Evolutionary conservation across 2,797 vertebrate species (phyloP), one percentile per base, ranked within the genome.

Genomic region (Sus cebifrons): DNA sequence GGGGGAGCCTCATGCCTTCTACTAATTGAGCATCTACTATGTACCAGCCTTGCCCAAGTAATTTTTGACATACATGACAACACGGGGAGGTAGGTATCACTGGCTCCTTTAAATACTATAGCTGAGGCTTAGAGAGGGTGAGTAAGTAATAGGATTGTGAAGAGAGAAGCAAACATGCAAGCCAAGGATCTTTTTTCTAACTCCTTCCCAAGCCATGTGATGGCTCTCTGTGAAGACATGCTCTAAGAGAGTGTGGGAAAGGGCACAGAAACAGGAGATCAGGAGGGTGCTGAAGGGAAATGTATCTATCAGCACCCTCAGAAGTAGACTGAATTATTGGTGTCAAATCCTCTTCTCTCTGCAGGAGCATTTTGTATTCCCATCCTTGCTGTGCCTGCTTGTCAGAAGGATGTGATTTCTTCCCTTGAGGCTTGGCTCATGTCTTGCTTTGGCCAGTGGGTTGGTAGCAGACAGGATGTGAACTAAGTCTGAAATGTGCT

Each of bases 11-110:
- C 52, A 27, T 21, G 32, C 12, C 49, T 56, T 29, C 25, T 21
- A 21, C 20, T 92, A 86, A 82, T 4, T 91, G 73, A 81, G 36
- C 14, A 81, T n/a, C n/a, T 81, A 82, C 17, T 67, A 25, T 44
- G 21, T 56, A 78, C 27, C 77, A 52, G 65, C 23, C 20, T 56
- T n/a, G 40, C 11, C 9, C 70, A 64, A 62, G 82, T 91, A 15
- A 79, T 23, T 89, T 78, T 52, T 68, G n/a, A 32, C 32, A 27
- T 71, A 40, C 29, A 11, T 71, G 71, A 71, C 56, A 70, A 75
- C 36, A 40, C 0, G 4, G 62, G 32, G 14, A 82, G 11, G 14
- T 71, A 64, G 20, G 79, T 29, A 3, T 29, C 40, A 36, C 16
- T 40, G 23, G 21, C 56, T 93, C 27, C 44, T 82, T 82, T 65